phyloP scores from a whole-genome alignment of 2,113 vertebrate species.

The human (Homo sapiens) region DNA sequence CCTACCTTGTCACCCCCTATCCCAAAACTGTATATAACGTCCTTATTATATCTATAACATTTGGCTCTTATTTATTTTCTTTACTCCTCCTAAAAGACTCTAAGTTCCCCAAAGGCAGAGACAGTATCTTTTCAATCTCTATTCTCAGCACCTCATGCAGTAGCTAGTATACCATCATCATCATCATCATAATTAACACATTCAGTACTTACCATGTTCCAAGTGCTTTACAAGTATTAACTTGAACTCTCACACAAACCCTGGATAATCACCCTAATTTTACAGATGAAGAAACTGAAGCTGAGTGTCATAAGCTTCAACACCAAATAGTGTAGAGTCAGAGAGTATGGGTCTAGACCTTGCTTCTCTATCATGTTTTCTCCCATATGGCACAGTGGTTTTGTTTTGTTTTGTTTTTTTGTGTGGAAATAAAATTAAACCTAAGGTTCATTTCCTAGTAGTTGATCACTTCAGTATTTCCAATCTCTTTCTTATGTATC shows the following conservation, averaged over 20 bases:
- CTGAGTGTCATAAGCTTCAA: neutral
- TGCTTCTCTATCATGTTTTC: neutral
- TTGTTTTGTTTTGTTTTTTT: neutral
- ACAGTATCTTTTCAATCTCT: neutral
- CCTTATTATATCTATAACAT: neutral
- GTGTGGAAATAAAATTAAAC: conserved; percentile 32
- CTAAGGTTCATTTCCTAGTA: neutral
- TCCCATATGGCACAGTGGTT: neutral
- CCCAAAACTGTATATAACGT: neutral
- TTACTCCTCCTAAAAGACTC: neutral
- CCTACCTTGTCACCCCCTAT: no score
- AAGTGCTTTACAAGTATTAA: neutral
- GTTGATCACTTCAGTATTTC: neutral
- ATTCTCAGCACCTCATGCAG: neutral
- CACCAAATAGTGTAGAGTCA: neutral
- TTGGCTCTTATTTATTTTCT: neutral
- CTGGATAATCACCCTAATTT: neutral
- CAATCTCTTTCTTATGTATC: neutral
- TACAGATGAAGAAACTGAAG: neutral
- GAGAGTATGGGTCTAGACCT: neutral
- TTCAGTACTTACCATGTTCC: neutral
- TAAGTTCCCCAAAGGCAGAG: neutral
- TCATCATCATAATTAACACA: neutral
- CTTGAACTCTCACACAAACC: neutral
- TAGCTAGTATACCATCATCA: neutral